Evolutionary conservation across 2,797 vertebrate genomes (phyloP).

Genomic region (Astyanax mexicanus): DNA sequence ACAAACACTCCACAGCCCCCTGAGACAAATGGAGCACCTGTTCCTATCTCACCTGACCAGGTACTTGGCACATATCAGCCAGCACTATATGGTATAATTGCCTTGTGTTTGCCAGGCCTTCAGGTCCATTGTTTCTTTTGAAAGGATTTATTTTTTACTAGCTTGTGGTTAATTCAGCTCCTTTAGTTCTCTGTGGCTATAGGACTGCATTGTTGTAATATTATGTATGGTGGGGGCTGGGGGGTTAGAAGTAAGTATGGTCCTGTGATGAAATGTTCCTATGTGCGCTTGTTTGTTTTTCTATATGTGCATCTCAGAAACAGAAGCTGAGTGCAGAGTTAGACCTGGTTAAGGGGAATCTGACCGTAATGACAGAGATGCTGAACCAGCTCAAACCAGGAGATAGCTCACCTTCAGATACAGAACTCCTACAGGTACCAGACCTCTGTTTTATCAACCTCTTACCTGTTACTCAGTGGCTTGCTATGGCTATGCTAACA

Average conservation of each 20-base stretch:
- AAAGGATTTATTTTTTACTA: too few relatives aligned
- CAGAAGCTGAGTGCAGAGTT: conserved; percentile 90
- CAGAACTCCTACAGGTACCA: conserved; percentile 88
- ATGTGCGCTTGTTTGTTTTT: too few relatives aligned
- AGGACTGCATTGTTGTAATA: too few relatives aligned
- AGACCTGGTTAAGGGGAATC: conserved; percentile 90
- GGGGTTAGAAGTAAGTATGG: too few relatives aligned
- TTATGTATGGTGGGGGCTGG: too few relatives aligned
- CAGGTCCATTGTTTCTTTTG: too few relatives aligned
- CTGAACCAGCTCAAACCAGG: conserved; percentile 88
- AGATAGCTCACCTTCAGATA: conserved; percentile 83
- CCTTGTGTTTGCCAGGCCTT: neutral
- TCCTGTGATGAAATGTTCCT: too few relatives aligned
- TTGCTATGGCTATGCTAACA: too few relatives aligned
- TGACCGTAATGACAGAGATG: conserved; percentile 95
- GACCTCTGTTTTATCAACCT: too few relatives aligned
- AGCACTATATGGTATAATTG: neutral
- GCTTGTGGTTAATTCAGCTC: too few relatives aligned
- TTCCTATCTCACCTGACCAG: conserved; percentile 69
- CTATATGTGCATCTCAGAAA: conserved; percentile 70
- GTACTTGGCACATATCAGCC: conserved; percentile 50
- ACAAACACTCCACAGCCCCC: conserved; percentile 47
- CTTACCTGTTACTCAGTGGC: too few relatives aligned
- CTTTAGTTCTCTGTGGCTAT: too few relatives aligned
- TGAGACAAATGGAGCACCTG: conserved; percentile 53